phyloP scores from a whole-genome alignment of 2,113 vertebrate genomes.

The Astur gentilis region DNA sequence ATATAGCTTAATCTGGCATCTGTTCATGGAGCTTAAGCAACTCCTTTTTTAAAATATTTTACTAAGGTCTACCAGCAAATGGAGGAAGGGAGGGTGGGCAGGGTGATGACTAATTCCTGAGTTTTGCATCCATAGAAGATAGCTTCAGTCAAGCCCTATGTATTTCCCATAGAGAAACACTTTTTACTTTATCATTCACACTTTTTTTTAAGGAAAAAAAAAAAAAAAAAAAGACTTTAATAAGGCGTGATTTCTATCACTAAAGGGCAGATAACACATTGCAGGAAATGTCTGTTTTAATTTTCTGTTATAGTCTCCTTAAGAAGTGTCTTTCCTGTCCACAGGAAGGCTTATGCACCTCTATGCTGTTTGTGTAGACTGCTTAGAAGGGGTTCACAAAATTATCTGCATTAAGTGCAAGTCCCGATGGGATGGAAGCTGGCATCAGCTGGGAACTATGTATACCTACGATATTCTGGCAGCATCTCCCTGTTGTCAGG shows the following conservation, averaged over 20 bases:
- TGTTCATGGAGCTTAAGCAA: background rate
- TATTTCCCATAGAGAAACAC: background rate
- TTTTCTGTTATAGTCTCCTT: background rate
- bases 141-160: background rate
- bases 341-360: constrained; percentile 98
- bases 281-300: background rate
- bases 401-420: constrained; percentile 99
- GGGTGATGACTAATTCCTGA: background rate
- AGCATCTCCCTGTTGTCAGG: constrained; percentile 97
- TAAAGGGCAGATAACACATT: background rate
- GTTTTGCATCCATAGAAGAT: background rate
- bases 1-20: background rate
- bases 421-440: constrained; percentile 98
- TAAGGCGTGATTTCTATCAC: background rate
- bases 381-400: constrained; percentile 98
- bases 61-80: background rate
- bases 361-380: constrained; percentile 97
- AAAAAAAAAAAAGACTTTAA: background rate
- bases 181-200: background rate
- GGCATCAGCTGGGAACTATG: constrained; percentile 99
- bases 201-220: background rate
- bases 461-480: constrained; percentile 98
- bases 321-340: constrained; percentile 61
- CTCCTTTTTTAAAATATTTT: background rate
- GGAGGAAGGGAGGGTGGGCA: background rate